A percentile compares a stretch with the other conserved stretches of the same genome.
phyloP scores from a whole-genome alignment of 2,797 vertebrate species.

The Dipus sagitta region DNA sequence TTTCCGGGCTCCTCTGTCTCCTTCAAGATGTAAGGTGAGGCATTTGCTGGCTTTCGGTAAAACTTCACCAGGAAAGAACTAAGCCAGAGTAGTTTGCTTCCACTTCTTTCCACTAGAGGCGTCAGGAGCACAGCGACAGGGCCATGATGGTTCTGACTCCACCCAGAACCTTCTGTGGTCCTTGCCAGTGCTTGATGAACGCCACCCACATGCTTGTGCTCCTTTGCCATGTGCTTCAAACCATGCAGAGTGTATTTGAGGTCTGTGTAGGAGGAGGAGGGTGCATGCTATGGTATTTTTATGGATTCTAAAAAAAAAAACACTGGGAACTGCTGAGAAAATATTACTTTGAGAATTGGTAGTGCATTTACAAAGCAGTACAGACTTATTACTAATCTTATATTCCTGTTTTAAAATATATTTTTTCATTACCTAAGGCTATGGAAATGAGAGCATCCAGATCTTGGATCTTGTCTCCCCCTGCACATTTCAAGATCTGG shows the following conservation, averaged over 20 bases:
- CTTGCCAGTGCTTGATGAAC: neutral
- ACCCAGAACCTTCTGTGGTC: neutral
- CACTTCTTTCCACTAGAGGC: neutral
- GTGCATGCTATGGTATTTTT: neutral
- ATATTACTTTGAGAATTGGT: slow-evolving; percentile 3
- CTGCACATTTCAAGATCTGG: neutral
- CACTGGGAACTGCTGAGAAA: neutral
- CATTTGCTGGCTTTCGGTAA: neutral
- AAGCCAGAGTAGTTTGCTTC: neutral
- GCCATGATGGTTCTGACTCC: neutral
- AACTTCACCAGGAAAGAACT: neutral
- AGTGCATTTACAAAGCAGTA: neutral
- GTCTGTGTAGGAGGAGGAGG: neutral
- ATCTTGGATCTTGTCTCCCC: neutral
- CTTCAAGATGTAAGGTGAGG: neutral
- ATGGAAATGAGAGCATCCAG: neutral
- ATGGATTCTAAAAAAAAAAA: neutral
- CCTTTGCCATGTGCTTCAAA: neutral
- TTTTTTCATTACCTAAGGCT: neutral
- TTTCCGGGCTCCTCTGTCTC: neutral
- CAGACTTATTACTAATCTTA: neutral
- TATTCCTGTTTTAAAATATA: neutral
- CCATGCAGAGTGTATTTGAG: neutral
- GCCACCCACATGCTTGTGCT: too few relatives aligned
- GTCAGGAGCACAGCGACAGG: neutral